Base-by-base conservation (phyloP, 30 jellyfish, hydroid and myxozoan species). In the Nemopilema nomurai region DNA sequence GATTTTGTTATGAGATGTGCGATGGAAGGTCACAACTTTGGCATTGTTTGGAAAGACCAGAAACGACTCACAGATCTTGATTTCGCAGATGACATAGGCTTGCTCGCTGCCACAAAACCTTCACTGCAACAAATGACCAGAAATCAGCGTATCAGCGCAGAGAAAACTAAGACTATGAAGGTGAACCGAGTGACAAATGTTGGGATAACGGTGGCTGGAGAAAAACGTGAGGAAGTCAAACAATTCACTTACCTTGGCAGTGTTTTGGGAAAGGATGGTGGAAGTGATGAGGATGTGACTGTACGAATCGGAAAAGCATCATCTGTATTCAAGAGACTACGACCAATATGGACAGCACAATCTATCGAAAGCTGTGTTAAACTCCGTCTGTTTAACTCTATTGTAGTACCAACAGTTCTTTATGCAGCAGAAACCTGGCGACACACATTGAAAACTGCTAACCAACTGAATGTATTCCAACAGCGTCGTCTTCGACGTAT, bases 401-500 rank as follows among this genome's bases (percentile, higher is more conserved):
- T 71, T 28, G 81, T 71, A 18, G 66, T 71, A 20, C 65, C 81
- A 25, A 71, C 65, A 30, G 81, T 28, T 9, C 25, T 71, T 1
- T 71, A 71, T 30, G 81, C 81, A 18, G 20, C 66, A 19, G 81
- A 71, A 71, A 75, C 85, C 21, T 31, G 85, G 85, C 50, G 24
- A 75, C 51, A 0, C 41, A 27, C 30, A 24, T 16, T 9, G 28
- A 75, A 50, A 41, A 8, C 23, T 26, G 28, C 28, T 29, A 32
- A 75, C 28, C 50, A 57, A 75, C 74, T 33, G 23, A 26, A 57
- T 50, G 85, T 62, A 23, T 75, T 75, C 49, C 74, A 75, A 18
- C 72, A 75, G 33, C 21, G 74, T 23, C 49, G 85, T 49, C 69
- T 75, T 49, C 71, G 74, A 50, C 50, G 52, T 19, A 50, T 75